These are phyloP conservation scores for Tenthredo scrophulariae DNA, from an alignment of 2,888 invertebrate species.

Conservation along the genomic window DNA sequence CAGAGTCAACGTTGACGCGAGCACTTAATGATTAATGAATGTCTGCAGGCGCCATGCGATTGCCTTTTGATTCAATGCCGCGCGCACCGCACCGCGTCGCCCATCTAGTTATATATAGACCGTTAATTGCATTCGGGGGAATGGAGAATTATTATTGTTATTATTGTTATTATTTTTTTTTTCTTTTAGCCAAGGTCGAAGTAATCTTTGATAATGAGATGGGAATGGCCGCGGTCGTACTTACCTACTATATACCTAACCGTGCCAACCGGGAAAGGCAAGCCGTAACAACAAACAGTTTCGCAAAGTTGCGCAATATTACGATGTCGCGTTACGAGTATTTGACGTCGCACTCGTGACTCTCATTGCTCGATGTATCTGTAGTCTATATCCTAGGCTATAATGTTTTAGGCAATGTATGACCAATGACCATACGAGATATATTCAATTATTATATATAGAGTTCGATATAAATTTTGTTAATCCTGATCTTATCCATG, in stretches of 20 bases:
- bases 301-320: slow-evolving; percentile 58
- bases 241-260: slow-evolving; percentile 17
- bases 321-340: slow-evolving; percentile 54
- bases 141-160: neutral
- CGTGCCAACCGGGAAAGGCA: slow-evolving; percentile 29
- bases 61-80: slow-evolving; percentile 46
- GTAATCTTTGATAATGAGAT: slow-evolving; percentile 51
- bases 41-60: slow-evolving; percentile 42
- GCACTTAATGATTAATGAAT: slow-evolving; percentile 44
- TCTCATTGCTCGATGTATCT: slow-evolving; percentile 13
- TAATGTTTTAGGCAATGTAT: neutral
- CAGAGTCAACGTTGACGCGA: slow-evolving; percentile 18
- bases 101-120: slow-evolving; percentile 38
- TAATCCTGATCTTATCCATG: neutral
- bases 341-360: slow-evolving; percentile 33
- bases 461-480: neutral
- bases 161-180: neutral
- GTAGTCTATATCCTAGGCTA: neutral
- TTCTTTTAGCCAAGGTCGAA: slow-evolving; percentile 37
- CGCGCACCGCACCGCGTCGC: neutral
- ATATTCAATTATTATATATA: neutral
- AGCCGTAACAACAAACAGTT: slow-evolving; percentile 59
- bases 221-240: slow-evolving; percentile 33
- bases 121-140: slow-evolving; percentile 45
- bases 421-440: neutral